Evolutionary conservation across 1,140 invertebrate species (phyloP).

Genomic region (Drosophila quadrilineata): DNA sequence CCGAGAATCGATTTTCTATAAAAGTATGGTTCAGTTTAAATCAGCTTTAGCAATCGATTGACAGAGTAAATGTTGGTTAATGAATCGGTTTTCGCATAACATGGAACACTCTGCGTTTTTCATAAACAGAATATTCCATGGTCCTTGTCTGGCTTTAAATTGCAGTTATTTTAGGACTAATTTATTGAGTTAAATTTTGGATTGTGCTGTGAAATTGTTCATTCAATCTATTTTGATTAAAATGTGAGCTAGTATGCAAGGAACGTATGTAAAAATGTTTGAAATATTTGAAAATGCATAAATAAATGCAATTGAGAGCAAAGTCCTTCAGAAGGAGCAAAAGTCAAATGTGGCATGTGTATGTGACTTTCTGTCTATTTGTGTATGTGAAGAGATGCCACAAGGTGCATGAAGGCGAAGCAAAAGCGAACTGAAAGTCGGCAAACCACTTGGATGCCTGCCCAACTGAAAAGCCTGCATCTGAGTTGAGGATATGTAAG

Average conservation of each 20-base stretch:
- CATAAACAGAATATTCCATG: too few relatives aligned
- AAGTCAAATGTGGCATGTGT: background rate
- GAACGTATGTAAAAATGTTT: background rate
- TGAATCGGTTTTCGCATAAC: too few relatives aligned
- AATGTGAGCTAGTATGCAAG: background rate
- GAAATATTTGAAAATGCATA: conserved; percentile 3
- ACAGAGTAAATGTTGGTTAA: too few relatives aligned
- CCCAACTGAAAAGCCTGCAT: conserved; percentile 39
- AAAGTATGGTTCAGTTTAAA: too few relatives aligned
- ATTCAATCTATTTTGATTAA: background rate
- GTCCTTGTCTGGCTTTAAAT: too few relatives aligned
- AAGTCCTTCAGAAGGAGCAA: conserved; percentile 2
- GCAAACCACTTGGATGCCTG: conserved; percentile 29
- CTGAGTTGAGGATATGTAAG: conserved; percentile 15
- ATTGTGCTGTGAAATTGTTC: too few relatives aligned
- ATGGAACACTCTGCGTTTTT: too few relatives aligned
- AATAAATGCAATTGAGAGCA: conserved; percentile 7
- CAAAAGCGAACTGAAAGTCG: conserved; percentile 18
- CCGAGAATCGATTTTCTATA: too few relatives aligned
- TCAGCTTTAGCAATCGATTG: too few relatives aligned
- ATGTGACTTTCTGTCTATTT: background rate
- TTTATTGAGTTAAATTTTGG: too few relatives aligned
- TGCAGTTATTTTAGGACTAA: too few relatives aligned
- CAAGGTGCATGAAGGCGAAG: conserved; percentile 17
- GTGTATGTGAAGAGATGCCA: conserved; percentile 10